A percentile compares a stretch with the other conserved stretches of the same genome.
Conservation (phyloP, 2,888 invertebrate genomes). For the Fragum sueziense region DNA sequence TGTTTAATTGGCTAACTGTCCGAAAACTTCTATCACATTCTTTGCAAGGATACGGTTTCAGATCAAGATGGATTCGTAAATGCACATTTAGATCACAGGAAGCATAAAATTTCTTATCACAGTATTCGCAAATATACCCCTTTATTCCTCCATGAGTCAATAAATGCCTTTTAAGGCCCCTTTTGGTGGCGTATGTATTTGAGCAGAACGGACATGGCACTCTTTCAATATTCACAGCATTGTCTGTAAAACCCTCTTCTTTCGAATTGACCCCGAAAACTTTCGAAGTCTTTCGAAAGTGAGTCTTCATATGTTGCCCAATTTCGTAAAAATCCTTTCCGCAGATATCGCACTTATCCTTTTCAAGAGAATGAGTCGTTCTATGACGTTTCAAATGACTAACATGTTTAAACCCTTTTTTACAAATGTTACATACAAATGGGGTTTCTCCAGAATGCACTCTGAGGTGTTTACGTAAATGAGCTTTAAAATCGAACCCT, state of each 20-base stretch:
- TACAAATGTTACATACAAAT: not conserved
- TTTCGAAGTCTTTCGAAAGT: not conserved
- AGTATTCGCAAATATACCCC: not conserved
- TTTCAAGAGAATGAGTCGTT: not conserved
- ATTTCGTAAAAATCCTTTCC: not conserved
- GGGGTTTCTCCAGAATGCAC: not conserved
- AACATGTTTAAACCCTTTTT: not conserved
- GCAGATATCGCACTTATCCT: not conserved
- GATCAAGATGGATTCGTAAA: not conserved
- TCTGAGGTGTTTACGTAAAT: not conserved
- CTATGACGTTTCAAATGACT: not conserved
- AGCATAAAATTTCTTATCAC: not conserved
- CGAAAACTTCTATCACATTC: not conserved
- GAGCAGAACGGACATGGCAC: not conserved
- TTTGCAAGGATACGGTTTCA: not conserved
- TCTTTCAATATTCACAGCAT: not conserved
- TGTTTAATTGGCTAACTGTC: not conserved
- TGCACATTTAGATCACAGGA: not conserved
- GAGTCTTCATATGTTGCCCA: constrained; percentile 9
- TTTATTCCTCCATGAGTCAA: not conserved
- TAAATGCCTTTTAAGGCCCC: not conserved
- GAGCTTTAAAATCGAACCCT: not conserved
- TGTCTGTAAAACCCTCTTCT: not conserved
- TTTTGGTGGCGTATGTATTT: not conserved
- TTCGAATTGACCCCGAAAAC: not conserved